Base-by-base conservation (phyloP, 2,113 vertebrate species). In the Alligator sinensis region DNA sequence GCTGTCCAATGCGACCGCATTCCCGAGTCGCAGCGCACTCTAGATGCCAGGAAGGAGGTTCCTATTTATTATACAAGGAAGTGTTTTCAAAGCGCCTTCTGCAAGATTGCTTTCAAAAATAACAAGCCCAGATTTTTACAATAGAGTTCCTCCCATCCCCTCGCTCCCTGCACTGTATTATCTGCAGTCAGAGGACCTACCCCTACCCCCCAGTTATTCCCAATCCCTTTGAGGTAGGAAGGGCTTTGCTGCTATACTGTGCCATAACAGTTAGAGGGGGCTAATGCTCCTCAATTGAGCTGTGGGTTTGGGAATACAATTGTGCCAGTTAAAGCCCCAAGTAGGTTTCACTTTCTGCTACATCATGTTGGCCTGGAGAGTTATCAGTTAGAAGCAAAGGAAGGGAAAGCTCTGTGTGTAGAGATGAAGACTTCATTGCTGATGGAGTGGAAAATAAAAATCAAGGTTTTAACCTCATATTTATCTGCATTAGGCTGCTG, bases 261-360 rank as follows among this genome's bases (percentile, higher is more conserved):
- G 0, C 63, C 2, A 19, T 3, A 8, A 3, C 16, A 1, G 0
- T 30, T 5, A 1, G 12, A 0, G 0, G 15, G 16, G 58, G 2
- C 0, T 72, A 72, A 21, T 34, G 13, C 30, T 34, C 30, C 30
- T 22, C 38, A 38, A 24, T 47, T 47, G 47, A 9, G 0, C 27
- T 27, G 0, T 4, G 55, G 62, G 38, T 1, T 30, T 30, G 27
- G 30, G 18, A 78, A 6, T 2, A 2, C 6, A 14, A 0, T 1
- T 5, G 25, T 18, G 54, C 18, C 2, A 1, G 77, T 25, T 75
- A 16, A 9, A 62, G 16, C 25, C 55, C 34, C 38, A 59, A 70
- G n/a, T 4, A 60, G 30, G 57, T 74, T 57, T 78, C 57, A 34
- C 57, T 21, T 34, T 30, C 58, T 61, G 77, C 77, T 61, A 14